Base-by-base conservation (phyloP, 64 coral and sea anemone genomes). In the Porites australiensis region DNA sequence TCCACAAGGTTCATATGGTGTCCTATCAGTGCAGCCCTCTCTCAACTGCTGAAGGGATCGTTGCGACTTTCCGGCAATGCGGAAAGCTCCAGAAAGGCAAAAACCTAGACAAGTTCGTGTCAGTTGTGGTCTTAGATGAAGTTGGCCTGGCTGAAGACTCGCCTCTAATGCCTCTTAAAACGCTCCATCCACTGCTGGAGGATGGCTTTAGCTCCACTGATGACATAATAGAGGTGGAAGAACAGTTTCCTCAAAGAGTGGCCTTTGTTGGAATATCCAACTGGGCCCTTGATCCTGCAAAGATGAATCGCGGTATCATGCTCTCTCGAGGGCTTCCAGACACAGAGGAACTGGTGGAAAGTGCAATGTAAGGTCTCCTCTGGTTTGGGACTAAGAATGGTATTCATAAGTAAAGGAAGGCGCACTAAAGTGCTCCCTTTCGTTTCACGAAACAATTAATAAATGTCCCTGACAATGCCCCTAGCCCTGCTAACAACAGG, bases 261-360 rank as follows among this genome's bases (percentile, higher is more conserved):
- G 96, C 92, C 23, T 98, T 98, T 58, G 89, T 98, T 57, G 96
- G 96, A n/a, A 81, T 98, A 20, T 98, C 96, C n/a, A 98, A 98
- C 52, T 98, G 96, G 96, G 88, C 96, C 37, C 89, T 98, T 50
- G 96, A 98, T 12, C 96, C 96, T n/a, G 96, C 96, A 18, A 94
- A 98, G 83, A 98, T 98, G 96, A 98, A 98, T 84, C 96, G 96
- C 15, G 96, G 96, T 19, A 91, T 98, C 9, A 98, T 98, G 96
- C 22, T 98, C 13, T 83, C 87, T 10, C 88, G 96, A 18, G 93
- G 77, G 70, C 77, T 90, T 4, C 96, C 96, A 13, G 68, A 77
- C n/a, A 37, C 54, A 19, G 23, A 89, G 23, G 96, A 98, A 58
- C 77, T 98, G 13, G 47, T 55, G 3, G 96, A 98, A 14, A 98